Percentiles rank a stretch among this genome's conserved stretches.
These are phyloP conservation scores for Onychomys leucogaster DNA, from an alignment of 2,797 vertebrate species.

Conservation along the genomic window DNA sequence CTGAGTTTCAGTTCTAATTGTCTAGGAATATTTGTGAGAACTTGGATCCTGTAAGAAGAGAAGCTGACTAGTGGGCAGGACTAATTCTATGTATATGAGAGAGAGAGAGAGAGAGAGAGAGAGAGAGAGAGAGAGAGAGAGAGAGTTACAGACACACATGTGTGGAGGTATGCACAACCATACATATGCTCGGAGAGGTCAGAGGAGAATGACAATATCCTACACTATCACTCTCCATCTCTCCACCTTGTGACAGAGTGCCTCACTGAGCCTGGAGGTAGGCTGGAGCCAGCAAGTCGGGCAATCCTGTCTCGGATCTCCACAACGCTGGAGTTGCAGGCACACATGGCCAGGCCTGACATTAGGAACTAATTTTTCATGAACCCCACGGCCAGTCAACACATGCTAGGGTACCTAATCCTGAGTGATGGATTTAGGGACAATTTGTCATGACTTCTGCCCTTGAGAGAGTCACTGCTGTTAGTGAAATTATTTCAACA, in stretches of 20 bases:
- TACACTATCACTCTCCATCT: not conserved
- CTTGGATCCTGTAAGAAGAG: not conserved
- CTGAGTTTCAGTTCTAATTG: not conserved
- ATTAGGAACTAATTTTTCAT: not conserved
- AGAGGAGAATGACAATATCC: not conserved
- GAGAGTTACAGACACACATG: not conserved
- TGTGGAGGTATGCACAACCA: not conserved
- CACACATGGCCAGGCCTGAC: not conserved
- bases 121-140: not conserved
- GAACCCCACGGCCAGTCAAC: not conserved
- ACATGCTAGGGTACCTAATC: not conserved
- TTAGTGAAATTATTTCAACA: conserved; percentile 49
- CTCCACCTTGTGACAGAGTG: not conserved
- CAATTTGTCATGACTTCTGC: not conserved
- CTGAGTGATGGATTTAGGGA: not conserved
- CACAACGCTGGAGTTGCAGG: not conserved
- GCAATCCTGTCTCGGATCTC: not conserved
- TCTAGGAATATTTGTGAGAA: not conserved
- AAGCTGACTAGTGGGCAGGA: not conserved
- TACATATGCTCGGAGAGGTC: not conserved
- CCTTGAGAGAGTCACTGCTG: not conserved
- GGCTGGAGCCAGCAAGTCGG: not conserved
- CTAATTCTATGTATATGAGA: not conserved
- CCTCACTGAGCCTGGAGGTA: not conserved
- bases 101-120: not conserved